phyloP scores from a whole-genome alignment of 2,113 vertebrate genomes.

The Brachyhypopomus occidentalis region DNA sequence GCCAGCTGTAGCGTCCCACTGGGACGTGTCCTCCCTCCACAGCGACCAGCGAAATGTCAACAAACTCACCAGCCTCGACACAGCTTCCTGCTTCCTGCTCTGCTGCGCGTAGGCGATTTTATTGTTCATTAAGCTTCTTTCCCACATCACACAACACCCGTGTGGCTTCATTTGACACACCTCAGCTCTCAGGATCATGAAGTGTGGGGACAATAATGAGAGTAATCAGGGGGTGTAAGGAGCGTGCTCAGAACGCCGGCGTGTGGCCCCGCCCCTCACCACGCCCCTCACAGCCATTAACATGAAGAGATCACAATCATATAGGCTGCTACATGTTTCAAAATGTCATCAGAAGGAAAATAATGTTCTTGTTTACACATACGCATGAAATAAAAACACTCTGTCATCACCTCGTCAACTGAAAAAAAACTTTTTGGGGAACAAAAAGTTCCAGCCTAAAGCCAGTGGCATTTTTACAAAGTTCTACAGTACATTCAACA shows the following conservation, averaged over 20 bases:
- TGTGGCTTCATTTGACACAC: constrained; percentile 72
- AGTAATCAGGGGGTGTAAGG: constrained; percentile 73
- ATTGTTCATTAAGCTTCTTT: constrained; percentile 76
- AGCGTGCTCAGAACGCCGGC: constrained; percentile 69
- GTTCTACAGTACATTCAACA: too few relatives aligned
- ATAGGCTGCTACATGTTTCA: not conserved
- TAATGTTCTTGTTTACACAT: too few relatives aligned
- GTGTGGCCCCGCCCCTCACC: constrained; percentile 55
- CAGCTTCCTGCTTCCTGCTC: constrained; percentile 49
- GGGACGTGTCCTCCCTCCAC: constrained; percentile 53
- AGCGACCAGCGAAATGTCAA: constrained; percentile 78
- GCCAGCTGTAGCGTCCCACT: constrained; percentile 71
- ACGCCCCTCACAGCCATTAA: not conserved
- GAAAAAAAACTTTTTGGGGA: too few relatives aligned
- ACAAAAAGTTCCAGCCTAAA: too few relatives aligned
- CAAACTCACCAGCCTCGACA: constrained; percentile 70
- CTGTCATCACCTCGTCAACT: too few relatives aligned
- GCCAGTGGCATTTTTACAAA: too few relatives aligned
- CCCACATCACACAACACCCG: constrained; percentile 56
- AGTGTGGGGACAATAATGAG: constrained; percentile 78
- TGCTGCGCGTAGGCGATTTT: constrained; percentile 72
- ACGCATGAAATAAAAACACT: too few relatives aligned
- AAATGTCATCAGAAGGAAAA: not conserved
- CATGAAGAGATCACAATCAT: too few relatives aligned
- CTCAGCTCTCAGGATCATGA: constrained; percentile 79